A percentile compares a stretch with the other conserved stretches of the same genome.
Evolutionary conservation across 2,888 invertebrate genomes (phyloP).

Genomic region (Cosmopolites sordidus): DNA sequence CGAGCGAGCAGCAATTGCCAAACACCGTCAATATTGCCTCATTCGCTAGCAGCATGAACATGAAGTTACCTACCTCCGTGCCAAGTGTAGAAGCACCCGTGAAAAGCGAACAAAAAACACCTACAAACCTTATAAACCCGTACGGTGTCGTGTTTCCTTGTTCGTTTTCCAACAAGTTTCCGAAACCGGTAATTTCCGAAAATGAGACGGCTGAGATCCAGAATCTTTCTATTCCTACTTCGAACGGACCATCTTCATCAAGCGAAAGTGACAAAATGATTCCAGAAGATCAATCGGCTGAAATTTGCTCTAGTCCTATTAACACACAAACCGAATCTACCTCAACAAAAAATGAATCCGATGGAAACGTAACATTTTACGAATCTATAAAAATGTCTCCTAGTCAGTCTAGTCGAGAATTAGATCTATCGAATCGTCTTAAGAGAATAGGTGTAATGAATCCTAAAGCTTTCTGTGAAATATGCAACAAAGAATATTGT

Average conservation of each 20-base stretch:
- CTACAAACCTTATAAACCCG: conserved; percentile 40
- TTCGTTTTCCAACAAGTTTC: conserved; percentile 68
- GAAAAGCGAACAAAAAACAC: conserved; percentile 39
- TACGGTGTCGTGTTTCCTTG: conserved; percentile 70
- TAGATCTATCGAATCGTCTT: conserved; percentile 70
- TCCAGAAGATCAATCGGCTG: conserved; percentile 37
- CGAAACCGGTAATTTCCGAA: conserved; percentile 42
- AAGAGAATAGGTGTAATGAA: conserved; percentile 76
- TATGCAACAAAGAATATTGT: conserved; percentile 89
- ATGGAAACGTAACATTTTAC: conserved; percentile 37
- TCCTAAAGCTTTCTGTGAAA: conserved; percentile 88
- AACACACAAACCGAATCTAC: conserved; percentile 44
- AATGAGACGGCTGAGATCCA: conserved; percentile 36
- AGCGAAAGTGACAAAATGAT: conserved; percentile 40
- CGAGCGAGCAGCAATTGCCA: conserved; percentile 32
- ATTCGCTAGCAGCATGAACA: conserved; percentile 41
- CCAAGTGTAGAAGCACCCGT: conserved; percentile 41
- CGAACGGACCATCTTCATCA: conserved; percentile 37
- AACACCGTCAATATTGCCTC: conserved; percentile 41
- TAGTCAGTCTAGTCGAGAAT: conserved; percentile 55
- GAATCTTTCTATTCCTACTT: conserved; percentile 30
- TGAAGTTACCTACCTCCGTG: conserved; percentile 39
- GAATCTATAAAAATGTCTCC: conserved; percentile 44
- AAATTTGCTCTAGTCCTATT: conserved; percentile 44
- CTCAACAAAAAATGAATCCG: conserved; percentile 44